phyloP scores from a whole-genome alignment of 2,888 invertebrate genomes.

The Epinotia nisella region DNA sequence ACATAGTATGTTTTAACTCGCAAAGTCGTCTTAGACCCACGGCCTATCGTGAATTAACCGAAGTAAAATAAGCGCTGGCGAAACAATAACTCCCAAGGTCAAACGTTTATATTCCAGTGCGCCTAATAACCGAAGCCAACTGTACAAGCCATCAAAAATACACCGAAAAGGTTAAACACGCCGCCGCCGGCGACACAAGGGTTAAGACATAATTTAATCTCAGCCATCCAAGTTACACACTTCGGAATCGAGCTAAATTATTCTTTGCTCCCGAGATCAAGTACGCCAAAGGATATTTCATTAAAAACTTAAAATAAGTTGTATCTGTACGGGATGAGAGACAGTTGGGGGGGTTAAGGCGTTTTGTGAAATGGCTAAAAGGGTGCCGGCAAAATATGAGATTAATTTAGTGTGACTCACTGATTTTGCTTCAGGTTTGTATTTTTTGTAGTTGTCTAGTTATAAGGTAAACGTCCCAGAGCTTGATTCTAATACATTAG shows the following conservation, averaged over 20 bases:
- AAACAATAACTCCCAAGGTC: neutral
- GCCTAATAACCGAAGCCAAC: neutral
- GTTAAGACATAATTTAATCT: slow-evolving; percentile 63
- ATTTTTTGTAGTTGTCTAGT: too few relatives aligned
- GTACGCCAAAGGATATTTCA: slow-evolving; percentile 72
- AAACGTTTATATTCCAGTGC: neutral
- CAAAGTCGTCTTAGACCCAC: too few relatives aligned
- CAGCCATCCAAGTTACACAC: slow-evolving; percentile 50
- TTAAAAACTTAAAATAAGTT: slow-evolving; percentile 77
- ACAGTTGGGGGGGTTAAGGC: neutral
- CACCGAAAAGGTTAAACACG: slow-evolving; percentile 30
- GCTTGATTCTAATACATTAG: too few relatives aligned
- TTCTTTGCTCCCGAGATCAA: slow-evolving; percentile 60
- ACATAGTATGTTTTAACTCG: too few relatives aligned
- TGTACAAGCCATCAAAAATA: slow-evolving; percentile 22
- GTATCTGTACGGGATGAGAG: slow-evolving; percentile 63
- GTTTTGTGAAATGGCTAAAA: slow-evolving; percentile 18
- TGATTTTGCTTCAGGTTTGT: too few relatives aligned
- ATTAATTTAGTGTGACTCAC: too few relatives aligned
- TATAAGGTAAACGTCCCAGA: too few relatives aligned
- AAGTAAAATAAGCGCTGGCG: neutral
- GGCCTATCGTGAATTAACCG: too few relatives aligned
- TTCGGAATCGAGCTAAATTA: slow-evolving; percentile 51
- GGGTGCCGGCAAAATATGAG: neutral
- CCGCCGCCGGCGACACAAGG: slow-evolving; percentile 44